Percentiles rank a stretch among this genome's conserved stretches.
phyloP scores from a whole-genome alignment of 2,113 vertebrate species.

The Apistogramma diplotaenia region DNA sequence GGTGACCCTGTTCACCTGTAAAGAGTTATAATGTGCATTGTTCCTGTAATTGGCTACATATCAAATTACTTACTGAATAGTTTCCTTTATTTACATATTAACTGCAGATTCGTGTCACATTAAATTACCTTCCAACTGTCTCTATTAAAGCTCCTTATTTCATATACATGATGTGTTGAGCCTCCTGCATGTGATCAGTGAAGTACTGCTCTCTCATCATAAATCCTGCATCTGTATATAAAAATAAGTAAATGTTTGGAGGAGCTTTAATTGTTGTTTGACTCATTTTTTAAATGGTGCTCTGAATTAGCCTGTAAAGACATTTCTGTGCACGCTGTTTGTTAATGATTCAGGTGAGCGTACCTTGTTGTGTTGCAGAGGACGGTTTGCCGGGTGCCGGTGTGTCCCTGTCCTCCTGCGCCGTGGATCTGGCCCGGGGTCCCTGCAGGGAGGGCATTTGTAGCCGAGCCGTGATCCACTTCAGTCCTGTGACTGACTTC shows the following conservation, averaged over 20 bases:
- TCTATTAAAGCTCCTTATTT: neutral
- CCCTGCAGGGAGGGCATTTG: slow-evolving; percentile 78
- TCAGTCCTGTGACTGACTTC: slow-evolving; percentile 82
- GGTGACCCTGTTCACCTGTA: slow-evolving; percentile 65
- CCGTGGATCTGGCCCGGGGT: slow-evolving; percentile 74
- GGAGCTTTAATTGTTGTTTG: neutral
- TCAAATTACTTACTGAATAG: neutral
- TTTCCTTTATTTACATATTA: neutral
- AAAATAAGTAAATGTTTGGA: neutral
- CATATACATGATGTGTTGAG: neutral
- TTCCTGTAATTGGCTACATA: too few species aligned
- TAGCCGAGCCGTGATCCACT: slow-evolving; percentile 74
- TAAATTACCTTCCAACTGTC: neutral
- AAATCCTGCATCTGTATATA: neutral
- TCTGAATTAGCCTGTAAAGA: too few species aligned
- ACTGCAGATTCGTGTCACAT: neutral
- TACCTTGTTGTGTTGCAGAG: slow-evolving; percentile 30
- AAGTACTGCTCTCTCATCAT: neutral
- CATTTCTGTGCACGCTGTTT: too few species aligned
- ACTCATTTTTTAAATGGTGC: too few species aligned
- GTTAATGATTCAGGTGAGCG: neutral
- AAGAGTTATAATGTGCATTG: rapidly evolving
- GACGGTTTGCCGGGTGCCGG: slow-evolving; percentile 72
- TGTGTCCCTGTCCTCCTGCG: slow-evolving; percentile 86
- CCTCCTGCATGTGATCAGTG: neutral